Evolutionary conservation across 2,797 vertebrate genomes (phyloP).

Genomic region (Sebastes nivosus): DNA sequence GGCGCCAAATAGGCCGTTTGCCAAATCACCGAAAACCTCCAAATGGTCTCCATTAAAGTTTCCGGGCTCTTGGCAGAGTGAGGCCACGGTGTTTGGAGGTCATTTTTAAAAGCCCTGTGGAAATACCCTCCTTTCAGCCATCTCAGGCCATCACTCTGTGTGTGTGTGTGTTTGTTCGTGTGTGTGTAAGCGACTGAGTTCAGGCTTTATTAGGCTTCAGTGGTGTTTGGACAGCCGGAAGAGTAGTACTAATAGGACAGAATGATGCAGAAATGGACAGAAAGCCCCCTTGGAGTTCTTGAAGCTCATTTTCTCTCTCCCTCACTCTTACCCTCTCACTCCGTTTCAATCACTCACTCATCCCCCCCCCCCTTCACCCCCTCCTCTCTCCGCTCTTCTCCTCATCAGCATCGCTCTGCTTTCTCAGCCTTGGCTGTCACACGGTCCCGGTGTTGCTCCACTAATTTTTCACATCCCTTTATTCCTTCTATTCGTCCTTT

Average conservation of each 20-base stretch:
- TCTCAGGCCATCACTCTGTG: constrained; percentile 60
- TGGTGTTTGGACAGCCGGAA: constrained; percentile 82
- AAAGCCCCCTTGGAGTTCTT: constrained; percentile 74
- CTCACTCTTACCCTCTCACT: constrained; percentile 67
- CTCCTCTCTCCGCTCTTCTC: constrained; percentile 25
- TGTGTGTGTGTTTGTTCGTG: constrained; percentile 40
- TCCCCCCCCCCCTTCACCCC: background rate
- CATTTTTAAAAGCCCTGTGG: constrained; percentile 80
- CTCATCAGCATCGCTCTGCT: constrained; percentile 58
- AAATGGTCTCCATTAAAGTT: constrained; percentile 79
- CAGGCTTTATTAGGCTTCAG: constrained; percentile 81
- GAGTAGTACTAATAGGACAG: constrained; percentile 80
- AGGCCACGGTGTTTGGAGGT: constrained; percentile 75
- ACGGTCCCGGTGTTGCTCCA: constrained; percentile 57
- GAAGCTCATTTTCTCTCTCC: constrained; percentile 70
- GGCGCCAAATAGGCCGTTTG: constrained; percentile 72
- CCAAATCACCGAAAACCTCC: constrained; percentile 74
- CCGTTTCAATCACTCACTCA: constrained; percentile 72
- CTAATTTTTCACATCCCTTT: constrained; percentile 76
- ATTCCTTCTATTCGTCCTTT: constrained; percentile 67
- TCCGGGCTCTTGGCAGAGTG: constrained; percentile 69
- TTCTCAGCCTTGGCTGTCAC: constrained; percentile 69
- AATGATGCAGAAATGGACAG: constrained; percentile 82
- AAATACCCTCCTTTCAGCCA: constrained; percentile 68
- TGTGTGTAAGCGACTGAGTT: constrained; percentile 70